Evolutionary conservation across 2,113 vertebrate genomes (phyloP), one percentile per base, ranked within the genome.

Genomic region (Myiozetetes cayanensis): DNA sequence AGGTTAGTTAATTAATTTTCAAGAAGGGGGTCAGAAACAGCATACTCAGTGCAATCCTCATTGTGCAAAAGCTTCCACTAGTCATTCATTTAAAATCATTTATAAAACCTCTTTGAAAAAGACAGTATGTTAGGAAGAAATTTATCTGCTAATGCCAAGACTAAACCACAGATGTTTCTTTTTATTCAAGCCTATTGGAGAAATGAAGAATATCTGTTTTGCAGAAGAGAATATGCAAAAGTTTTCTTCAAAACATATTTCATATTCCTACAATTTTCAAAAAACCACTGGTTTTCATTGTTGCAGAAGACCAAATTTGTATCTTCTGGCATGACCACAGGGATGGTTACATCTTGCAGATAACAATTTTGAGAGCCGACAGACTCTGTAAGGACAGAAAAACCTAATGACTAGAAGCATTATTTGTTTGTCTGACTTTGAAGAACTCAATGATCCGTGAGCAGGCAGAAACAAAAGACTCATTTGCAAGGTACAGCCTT

Each of bases 401-500:
- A 91, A 33, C 58, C n/a, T 78, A 71, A 62, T 59, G 71, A 90
- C 67, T 77, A 59, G 63, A 61, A 91, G 63, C 78, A 62, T 85
- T 85, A 71, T 88, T 85, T 93, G 62, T 87, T 94, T 90, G 67
- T 79, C 53, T 95, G 87, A 93, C 79, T 94, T 89, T 77, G 89
- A 94, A 95, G 73, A 84, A 72, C 27, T 50, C 65, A 71, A 4
- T 63, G 79, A 88, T 63, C 59, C 11, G 0, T 84, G 68, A 93
- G 50, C n/a, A 77, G 55, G 18, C 25, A 92, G 46, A 84, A 89
- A 94, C 72, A 86, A 85, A 93, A 95, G 31, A 61, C 16, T 80
- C 21, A 61, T 96, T 96, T 95, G 67, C 70, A 81, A 95, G 65
- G 73, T 84, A 84, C 41, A 93, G 62, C 23, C 56, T 68, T 50